Base-by-base conservation (phyloP, 2,797 vertebrate species). In the Fratercula arctica region DNA sequence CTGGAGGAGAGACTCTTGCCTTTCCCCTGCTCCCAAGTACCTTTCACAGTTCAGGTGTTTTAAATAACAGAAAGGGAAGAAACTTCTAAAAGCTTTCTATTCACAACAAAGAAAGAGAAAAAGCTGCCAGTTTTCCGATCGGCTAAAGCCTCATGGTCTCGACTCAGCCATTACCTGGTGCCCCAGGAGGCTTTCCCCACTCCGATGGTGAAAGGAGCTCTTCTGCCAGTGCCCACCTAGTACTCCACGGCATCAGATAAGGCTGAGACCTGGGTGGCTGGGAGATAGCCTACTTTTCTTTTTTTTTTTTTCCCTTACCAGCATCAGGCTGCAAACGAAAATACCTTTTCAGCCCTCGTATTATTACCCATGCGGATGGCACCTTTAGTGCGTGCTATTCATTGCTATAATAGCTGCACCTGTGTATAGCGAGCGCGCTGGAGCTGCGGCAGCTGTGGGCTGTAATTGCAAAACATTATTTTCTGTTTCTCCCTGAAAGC, bases 341-440 rank as follows among this genome's bases (percentile, higher is more conserved):
- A 96, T 95, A 97, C 97, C 98, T 97, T 97, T 97, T 93, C 96
- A 96, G 89, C 78, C 93, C 91, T 81, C 1, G n/a, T 92, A 67
- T 96, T 95, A 96, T 92, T 97, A 96, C 89, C 89, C 95, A 16
- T 93, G 90, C 75, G 97, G 97, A 98, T 96, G 97, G 97, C 98
- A 97, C 98, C 98, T 98, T 98, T 98, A 98, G 98, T 97, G 97
- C 41, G 66, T 28, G 95, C 98, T 98, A 97, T 98, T 98, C 98
- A 97, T 98, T 98, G 98, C 98, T 97, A 95, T 98, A 98, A 98
- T 98, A 98, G 98, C 98, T 96, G 98, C 98, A 99, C 99, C 99
- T 98, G 97, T 98, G 98, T 97, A 96, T 92, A 93, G 96, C 96
- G 95, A 33, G 53, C 57, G 64, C 39, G 85, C 93, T 95, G 97